These are phyloP conservation scores for Tamandua tetradactyla DNA, from an alignment of 2,797 vertebrate genomes.

Conservation along the genomic window DNA sequence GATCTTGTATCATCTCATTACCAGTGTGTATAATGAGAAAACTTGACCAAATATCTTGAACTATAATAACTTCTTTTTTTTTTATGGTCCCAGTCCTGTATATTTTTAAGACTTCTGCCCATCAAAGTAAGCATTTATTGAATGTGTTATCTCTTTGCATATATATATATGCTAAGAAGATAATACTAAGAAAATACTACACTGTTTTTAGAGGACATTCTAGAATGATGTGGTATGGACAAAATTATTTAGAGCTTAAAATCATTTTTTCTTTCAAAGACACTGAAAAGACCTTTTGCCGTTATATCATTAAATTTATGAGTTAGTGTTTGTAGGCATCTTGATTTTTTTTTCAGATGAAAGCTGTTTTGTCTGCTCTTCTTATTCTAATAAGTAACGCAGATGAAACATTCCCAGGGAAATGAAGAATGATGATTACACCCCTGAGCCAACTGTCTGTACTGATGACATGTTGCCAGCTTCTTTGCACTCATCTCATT, in stretches of 20 bases:
- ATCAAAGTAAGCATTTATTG: neutral
- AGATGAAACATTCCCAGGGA: constrained; percentile 27
- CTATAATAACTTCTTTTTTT: constrained; percentile 17
- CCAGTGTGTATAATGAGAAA: neutral
- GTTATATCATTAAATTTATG: constrained; percentile 2
- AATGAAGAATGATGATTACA: constrained; percentile 43
- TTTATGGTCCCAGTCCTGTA: neutral
- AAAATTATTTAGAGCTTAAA: constrained; percentile 34
- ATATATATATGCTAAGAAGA: neutral
- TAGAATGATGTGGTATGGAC: neutral
- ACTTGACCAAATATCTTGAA: neutral
- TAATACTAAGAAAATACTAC: constrained; percentile 26
- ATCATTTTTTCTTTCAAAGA: neutral
- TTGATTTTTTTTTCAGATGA: constrained; percentile 23
- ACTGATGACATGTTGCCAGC: neutral
- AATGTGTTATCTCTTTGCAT: neutral
- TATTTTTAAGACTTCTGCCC: neutral
- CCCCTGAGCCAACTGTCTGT: neutral
- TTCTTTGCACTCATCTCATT: constrained; percentile 59
- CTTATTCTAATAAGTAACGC: constrained; percentile 35
- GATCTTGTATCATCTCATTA: neutral
- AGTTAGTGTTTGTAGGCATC: neutral
- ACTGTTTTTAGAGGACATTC: neutral
- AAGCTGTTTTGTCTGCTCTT: neutral
- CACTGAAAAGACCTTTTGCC: constrained; percentile 30